These are phyloP conservation scores for Colletes latitarsis DNA, from an alignment of 1,140 invertebrate species.

Conservation along the genomic window DNA sequence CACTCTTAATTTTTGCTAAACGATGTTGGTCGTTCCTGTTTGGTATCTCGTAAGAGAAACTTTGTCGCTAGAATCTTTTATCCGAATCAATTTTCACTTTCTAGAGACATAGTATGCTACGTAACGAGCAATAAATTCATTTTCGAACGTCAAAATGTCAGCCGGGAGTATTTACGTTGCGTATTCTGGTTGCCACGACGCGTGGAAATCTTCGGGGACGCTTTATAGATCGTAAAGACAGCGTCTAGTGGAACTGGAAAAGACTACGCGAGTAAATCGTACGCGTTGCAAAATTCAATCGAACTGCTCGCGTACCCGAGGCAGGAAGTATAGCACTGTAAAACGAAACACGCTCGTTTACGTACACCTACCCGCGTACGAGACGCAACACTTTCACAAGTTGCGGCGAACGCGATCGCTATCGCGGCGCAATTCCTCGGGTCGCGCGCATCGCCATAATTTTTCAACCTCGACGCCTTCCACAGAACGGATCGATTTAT, in stretches of 20 bases:
- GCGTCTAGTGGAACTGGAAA: background rate
- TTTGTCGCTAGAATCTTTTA: background rate
- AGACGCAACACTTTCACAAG: conserved; percentile 12
- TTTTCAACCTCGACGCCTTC: conserved; percentile 1
- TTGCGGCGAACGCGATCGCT: background rate
- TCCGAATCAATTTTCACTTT: background rate
- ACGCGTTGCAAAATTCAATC: background rate
- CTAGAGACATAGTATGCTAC: background rate
- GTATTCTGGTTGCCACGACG: background rate
- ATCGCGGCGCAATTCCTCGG: conserved; percentile 12
- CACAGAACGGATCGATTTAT: conserved; percentile 2
- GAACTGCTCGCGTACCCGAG: background rate
- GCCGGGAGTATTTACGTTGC: background rate
- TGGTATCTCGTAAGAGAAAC: background rate
- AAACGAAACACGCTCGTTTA: conserved; percentile 27
- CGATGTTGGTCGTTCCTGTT: background rate
- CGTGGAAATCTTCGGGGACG: background rate
- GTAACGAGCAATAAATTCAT: background rate
- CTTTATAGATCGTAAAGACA: conserved; percentile 15
- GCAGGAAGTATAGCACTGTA: conserved; percentile 19
- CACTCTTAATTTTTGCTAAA: background rate
- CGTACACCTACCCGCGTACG: conserved; percentile 5
- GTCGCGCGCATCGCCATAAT: background rate
- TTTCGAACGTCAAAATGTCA: background rate
- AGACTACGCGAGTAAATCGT: background rate